A percentile compares a stretch with the other conserved stretches of the same genome.
Conservation (phyloP, 2,797 vertebrate genomes). For the Argyrosomus regius region DNA sequence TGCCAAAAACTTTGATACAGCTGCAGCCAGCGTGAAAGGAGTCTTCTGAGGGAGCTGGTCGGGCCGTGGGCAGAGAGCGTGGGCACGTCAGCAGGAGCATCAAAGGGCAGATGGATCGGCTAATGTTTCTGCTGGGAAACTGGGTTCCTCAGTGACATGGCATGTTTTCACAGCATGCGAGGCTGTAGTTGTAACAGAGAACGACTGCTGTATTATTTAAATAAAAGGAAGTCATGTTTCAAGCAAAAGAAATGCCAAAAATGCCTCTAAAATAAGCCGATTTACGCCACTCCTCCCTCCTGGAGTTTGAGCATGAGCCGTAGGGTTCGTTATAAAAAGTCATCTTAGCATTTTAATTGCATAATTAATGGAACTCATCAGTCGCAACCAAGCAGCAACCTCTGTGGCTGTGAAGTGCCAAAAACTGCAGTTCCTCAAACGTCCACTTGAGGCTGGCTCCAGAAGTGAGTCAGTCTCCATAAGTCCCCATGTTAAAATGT, state of each 20-base stretch:
- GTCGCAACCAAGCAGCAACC: too few relatives aligned
- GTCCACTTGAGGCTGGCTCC: too few relatives aligned
- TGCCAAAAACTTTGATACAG: constrained; percentile 17
- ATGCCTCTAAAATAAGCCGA: too few relatives aligned
- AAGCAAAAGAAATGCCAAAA: not conserved
- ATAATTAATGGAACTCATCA: too few relatives aligned
- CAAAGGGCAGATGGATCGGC: constrained; percentile 49
- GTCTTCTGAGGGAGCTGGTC: constrained; percentile 9
- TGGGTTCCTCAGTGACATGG: constrained; percentile 6
- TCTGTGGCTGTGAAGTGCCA: too few relatives aligned
- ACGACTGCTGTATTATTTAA: not conserved
- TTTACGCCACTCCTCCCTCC: too few relatives aligned
- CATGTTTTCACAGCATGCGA: not conserved
- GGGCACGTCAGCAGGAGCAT: constrained; percentile 53
- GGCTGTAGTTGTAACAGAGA: not conserved
- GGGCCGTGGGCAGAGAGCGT: constrained; percentile 42
- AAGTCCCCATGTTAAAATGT: too few relatives aligned
- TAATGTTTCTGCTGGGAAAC: constrained; percentile 49
- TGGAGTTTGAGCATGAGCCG: too few relatives aligned
- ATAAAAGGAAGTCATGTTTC: not conserved
- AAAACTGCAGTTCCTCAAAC: too few relatives aligned
- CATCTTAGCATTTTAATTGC: too few relatives aligned
- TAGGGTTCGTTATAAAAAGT: too few relatives aligned
- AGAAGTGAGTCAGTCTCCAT: too few relatives aligned
- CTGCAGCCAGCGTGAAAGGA: constrained; percentile 31